Conservation (phyloP, 2,888 invertebrate species). For the Epistrophe grossulariae region DNA sequence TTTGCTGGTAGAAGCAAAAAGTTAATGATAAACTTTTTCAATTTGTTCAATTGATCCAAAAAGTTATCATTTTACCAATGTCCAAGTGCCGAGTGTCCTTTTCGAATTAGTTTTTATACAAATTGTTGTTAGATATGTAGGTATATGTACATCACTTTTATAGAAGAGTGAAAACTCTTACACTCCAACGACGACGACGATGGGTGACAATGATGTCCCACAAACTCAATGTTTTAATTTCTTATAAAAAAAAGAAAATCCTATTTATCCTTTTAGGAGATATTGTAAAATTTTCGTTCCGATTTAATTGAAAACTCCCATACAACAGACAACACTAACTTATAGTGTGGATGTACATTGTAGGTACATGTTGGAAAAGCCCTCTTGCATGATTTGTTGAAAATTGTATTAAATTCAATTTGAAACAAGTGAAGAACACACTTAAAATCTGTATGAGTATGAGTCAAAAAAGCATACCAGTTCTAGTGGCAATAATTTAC, state of each 20-base stretch:
- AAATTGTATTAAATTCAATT: constrained; percentile 8
- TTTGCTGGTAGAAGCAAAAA: constrained; percentile 55
- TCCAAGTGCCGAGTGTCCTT: constrained; percentile 29
- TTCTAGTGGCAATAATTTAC: constrained; percentile 10
- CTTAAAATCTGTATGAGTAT: neutral
- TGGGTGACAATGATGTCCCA: neutral
- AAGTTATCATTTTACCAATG: constrained; percentile 43
- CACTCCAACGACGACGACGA: neutral
- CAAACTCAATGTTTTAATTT: constrained; percentile 6
- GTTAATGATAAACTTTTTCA: constrained; percentile 72
- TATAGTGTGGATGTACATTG: no score
- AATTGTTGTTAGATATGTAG: neutral
- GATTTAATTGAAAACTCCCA: constrained; percentile 25
- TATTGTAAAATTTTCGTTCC: constrained; percentile 18
- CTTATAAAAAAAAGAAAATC: neutral
- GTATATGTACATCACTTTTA: neutral
- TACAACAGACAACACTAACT: no score
- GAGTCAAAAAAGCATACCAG: neutral
- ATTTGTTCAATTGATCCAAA: constrained; percentile 68
- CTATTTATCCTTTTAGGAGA: constrained; percentile 1
- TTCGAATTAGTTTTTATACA: neutral
- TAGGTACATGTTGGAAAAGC: neutral
- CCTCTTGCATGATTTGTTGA: constrained; percentile 6
- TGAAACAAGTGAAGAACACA: neutral
- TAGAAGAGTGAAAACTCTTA: neutral